Evolutionary conservation across 2,888 invertebrate species (phyloP).

Genomic region (Vesta saturnalis): DNA sequence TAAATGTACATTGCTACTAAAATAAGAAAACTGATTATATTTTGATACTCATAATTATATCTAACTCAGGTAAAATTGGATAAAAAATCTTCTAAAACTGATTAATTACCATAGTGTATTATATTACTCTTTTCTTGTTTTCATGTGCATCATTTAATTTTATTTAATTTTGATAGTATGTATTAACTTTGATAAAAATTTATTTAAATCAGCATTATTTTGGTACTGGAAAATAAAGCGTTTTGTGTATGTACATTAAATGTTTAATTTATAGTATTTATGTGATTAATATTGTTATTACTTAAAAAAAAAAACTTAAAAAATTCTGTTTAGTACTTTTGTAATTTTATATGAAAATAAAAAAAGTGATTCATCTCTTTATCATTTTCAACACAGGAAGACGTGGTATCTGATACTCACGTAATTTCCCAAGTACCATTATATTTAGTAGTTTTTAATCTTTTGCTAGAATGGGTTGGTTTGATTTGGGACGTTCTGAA

Average conservation of each 20-base stretch:
- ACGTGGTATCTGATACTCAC: constrained; percentile 13
- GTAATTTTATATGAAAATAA: constrained; percentile 21
- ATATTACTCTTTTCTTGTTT: too few relatives aligned
- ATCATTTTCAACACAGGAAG: constrained; percentile 28
- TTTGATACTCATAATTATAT: not conserved
- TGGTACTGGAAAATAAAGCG: too few relatives aligned
- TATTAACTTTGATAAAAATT: too few relatives aligned
- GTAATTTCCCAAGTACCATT: constrained; percentile 10
- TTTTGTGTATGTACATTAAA: too few relatives aligned
- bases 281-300: too few relatives aligned
- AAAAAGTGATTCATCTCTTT: constrained; percentile 15
- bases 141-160: not conserved
- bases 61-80: constrained; percentile 1
- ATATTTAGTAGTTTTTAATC: not conserved
- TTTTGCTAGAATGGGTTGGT: constrained; percentile 27
- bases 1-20: too few relatives aligned
- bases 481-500: constrained; percentile 54
- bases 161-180: not conserved
- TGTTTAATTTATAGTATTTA: not conserved
- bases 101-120: too few relatives aligned
- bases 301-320: too few relatives aligned
- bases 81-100: too few relatives aligned
- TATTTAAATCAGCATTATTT: too few relatives aligned
- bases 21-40: not conserved
- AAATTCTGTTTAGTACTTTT: constrained; percentile 17